Base-by-base conservation (phyloP, 2,888 invertebrate species). In the Cyrtodaria siliqua region DNA sequence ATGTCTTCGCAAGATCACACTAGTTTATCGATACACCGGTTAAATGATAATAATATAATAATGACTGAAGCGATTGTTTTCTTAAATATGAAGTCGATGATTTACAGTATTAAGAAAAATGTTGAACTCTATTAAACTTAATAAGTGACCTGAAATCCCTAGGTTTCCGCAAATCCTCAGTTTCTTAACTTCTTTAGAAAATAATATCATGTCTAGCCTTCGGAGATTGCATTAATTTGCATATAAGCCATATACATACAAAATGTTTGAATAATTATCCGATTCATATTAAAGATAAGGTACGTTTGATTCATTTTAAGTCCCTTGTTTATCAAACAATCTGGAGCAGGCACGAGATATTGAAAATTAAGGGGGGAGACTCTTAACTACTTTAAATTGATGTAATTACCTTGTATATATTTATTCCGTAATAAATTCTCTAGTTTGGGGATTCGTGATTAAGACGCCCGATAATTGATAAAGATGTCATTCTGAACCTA, bases 381-480 rank as follows among this genome's bases (percentile, higher is more conserved):
- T 42, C 44, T 56, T 16, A 55, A 27, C 42, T 23, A 55, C 47
- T 68, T 72, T 71, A 77, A 77, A 77, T 77, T 72, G 77, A 18
- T 42, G 52, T 77, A 77, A 77, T 77, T 71, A 77, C 77, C 23
- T 77, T 77, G 77, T 77, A 49, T 77, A 71, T 49, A 59, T n/a
- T n/a, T 29, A 42, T 67, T 62, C 55, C 62, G 40, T 77, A 71
- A 77, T 77, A 77, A 77, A 77, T 77, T 67, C 77, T 53, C 53
- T 40, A 67, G 77, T 77, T 77, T 77, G 62, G 50, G 42, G 52
- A 55, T 63, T 63, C 50, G 59, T 55, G 75, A 75, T 75, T 75
- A 60, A 60, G 60, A 29, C 16, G 29, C 29, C 27, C 18, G 60
- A 60, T 60, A 60, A 60, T 29, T 60, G 60, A 60, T 60, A 33